A percentile compares a stretch with the other conserved stretches of the same genome.
These are phyloP conservation scores for Melanotus villosus DNA, from an alignment of 2,888 invertebrate genomes.

Conservation along the genomic window DNA sequence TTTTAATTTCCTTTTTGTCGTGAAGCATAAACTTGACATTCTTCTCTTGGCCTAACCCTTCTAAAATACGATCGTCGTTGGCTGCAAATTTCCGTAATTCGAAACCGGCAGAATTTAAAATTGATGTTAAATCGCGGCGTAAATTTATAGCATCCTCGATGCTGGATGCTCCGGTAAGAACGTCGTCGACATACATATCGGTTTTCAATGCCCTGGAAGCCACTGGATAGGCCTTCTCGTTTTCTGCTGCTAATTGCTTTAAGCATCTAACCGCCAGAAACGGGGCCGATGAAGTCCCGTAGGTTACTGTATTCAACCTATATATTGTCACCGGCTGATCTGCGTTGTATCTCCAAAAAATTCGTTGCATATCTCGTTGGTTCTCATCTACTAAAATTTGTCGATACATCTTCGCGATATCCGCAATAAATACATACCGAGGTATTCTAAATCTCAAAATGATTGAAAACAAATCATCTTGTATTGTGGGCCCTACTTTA, in stretches of 20 bases:
- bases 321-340: background rate
- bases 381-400: conserved; percentile 52
- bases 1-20: too few relatives aligned
- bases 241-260: background rate
- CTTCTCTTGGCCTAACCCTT: background rate
- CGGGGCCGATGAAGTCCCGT: background rate
- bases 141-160: background rate
- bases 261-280: conserved; percentile 7
- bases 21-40: too few relatives aligned
- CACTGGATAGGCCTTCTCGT: background rate
- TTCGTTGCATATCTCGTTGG: too few relatives aligned
- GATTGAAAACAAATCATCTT: conserved; percentile 56
- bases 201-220: background rate
- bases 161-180: background rate
- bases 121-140: background rate
- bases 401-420: conserved; percentile 61
- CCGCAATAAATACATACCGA: conserved; percentile 52
- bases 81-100: background rate
- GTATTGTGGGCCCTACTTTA: conserved; percentile 56
- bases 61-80: background rate
- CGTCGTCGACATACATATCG: conserved; percentile 19
- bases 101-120: background rate
- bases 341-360: conserved; percentile 42
- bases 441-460: conserved; percentile 52
- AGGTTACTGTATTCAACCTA: conserved; percentile 2